Conservation (phyloP, 2,888 invertebrate genomes). For the Lithosia quadra region DNA sequence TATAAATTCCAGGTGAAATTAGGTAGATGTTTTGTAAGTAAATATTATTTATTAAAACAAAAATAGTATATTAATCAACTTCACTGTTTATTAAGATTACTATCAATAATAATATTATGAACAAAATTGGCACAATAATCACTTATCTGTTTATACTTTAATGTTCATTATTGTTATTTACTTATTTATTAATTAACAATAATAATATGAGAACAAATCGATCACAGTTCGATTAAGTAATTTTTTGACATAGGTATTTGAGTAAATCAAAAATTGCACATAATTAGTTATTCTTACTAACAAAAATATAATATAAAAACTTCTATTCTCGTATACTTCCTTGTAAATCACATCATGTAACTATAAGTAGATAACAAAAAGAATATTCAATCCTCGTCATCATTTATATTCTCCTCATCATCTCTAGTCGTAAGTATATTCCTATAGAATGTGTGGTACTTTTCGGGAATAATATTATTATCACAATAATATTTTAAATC, state of each 20-base stretch:
- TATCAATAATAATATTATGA: neutral
- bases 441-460: neutral
- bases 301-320: neutral
- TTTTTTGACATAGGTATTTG: neutral
- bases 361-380: no score
- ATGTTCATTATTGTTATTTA: neutral
- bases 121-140: neutral
- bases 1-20: neutral
- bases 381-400: neutral
- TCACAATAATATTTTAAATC: constrained; percentile 7
- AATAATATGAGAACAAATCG: no score
- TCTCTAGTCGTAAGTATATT: neutral
- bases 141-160: neutral
- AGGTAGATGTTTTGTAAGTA: no score
- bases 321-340: neutral
- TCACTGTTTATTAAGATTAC: neutral
- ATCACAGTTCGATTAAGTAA: neutral
- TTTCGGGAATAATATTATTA: constrained; percentile 3
- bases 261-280: neutral
- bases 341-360: no score
- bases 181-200: no score
- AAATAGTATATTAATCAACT: neutral
- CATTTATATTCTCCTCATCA: neutral
- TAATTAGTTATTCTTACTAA: neutral
- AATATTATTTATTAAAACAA: neutral